phyloP scores from a whole-genome alignment of 1,140 invertebrate species.

The Zaprionus vittiger region DNA sequence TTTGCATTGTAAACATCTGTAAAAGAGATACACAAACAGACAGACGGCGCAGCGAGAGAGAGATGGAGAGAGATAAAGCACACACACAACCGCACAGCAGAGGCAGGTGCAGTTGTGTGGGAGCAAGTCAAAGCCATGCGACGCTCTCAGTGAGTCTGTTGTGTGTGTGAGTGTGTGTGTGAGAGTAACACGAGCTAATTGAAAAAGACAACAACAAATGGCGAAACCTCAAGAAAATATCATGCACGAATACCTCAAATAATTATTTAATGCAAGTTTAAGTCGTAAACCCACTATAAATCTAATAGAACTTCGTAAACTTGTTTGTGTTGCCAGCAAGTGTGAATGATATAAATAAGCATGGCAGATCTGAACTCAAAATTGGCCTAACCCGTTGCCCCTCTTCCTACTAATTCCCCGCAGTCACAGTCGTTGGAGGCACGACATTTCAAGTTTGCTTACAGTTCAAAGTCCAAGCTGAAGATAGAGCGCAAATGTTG shows the following conservation, averaged over 20 bases:
- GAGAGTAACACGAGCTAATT: constrained; percentile 37
- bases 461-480: constrained; percentile 46
- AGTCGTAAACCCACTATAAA: background rate
- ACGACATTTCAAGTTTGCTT: constrained; percentile 39
- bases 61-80: background rate
- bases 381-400: constrained; percentile 24
- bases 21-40: constrained; percentile 39
- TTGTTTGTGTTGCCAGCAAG: background rate
- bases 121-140: constrained; percentile 11
- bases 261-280: constrained; percentile 8
- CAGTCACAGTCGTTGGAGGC: constrained; percentile 1
- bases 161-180: background rate
- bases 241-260: constrained; percentile 24
- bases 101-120: constrained; percentile 51
- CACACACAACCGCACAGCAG: constrained; percentile 24
- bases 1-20: constrained; percentile 60
- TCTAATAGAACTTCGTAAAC: background rate
- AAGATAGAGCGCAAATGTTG: constrained; percentile 6
- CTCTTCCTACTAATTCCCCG: background rate
- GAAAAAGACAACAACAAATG: constrained; percentile 47
- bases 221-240: constrained; percentile 28
- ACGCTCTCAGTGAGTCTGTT: background rate
- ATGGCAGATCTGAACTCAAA: constrained; percentile 14
- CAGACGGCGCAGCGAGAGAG: too few relatives aligned
- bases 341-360: constrained; percentile 31